These are phyloP conservation scores for Galerucella nymphaeae DNA, from an alignment of 2,888 invertebrate species.

Conservation along the genomic window DNA sequence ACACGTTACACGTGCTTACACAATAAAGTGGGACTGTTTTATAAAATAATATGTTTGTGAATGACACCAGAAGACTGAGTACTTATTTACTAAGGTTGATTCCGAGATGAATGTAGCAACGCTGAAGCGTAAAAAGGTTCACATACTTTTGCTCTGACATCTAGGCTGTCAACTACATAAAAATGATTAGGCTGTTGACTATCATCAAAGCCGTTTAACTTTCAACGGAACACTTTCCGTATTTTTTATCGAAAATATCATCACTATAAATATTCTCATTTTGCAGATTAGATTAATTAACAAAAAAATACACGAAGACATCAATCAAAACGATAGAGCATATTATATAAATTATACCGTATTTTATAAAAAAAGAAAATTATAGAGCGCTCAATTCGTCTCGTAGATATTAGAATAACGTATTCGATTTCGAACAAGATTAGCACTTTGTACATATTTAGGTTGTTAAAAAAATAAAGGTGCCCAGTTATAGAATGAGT, in stretches of 20 bases:
- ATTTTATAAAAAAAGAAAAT: conserved; percentile 13
- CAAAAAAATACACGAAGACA: neutral
- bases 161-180: neutral
- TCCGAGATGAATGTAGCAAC: no score
- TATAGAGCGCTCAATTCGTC: conserved; percentile 41
- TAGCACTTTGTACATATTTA: conserved; percentile 44
- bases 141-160: no score
- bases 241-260: neutral
- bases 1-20: no score
- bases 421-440: conserved; percentile 43
- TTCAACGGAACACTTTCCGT: neutral
- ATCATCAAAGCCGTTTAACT: neutral
- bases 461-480: conserved; percentile 31
- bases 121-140: no score
- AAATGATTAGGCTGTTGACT: neutral
- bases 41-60: no score
- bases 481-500: conserved; percentile 37
- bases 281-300: neutral
- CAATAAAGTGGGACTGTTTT: no score
- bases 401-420: conserved; percentile 38
- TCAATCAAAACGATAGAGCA: conserved; percentile 17
- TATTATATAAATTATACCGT: conserved; percentile 3
- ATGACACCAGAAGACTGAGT: no score
- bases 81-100: no score
- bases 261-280: neutral